Percentiles rank a stretch among this genome's conserved stretches.
Conservation (phyloP, 2,888 invertebrate species). For the Argyra leucocephala region DNA sequence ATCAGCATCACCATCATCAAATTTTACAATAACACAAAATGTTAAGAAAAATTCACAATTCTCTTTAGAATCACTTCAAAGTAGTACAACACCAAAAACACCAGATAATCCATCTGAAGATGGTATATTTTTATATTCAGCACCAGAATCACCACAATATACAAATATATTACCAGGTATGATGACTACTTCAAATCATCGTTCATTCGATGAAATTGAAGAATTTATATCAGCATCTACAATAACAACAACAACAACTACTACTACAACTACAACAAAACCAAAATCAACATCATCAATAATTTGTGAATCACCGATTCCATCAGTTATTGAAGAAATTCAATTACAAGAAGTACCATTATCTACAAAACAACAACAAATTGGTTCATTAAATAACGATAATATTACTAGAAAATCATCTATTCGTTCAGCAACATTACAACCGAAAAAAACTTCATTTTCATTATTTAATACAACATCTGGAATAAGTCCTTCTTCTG, state of each 20-base stretch:
- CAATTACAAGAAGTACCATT: neutral
- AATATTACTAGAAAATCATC: conserved; percentile 22
- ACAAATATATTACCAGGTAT: conserved; percentile 31
- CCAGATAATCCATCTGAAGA: conserved; percentile 40
- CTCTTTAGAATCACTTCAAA: conserved; percentile 40
- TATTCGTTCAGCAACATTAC: conserved; percentile 20
- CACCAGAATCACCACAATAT: conserved; percentile 37
- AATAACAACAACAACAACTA: conserved; percentile 24
- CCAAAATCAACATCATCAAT: neutral
- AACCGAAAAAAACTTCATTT: conserved; percentile 19
- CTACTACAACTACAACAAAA: neutral
- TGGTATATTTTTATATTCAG: conserved; percentile 39
- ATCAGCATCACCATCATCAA: conserved; percentile 15
- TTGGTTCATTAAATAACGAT: conserved; percentile 19
- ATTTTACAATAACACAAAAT: conserved; percentile 36
- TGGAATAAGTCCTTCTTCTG: neutral
- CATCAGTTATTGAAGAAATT: neutral
- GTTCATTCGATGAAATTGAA: conserved; percentile 18
- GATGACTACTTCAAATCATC: conserved; percentile 31
- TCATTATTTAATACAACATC: neutral
- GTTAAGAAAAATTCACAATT: conserved; percentile 39
- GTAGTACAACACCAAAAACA: conserved; percentile 38
- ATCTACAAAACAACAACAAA: conserved; percentile 20
- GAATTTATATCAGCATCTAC: conserved; percentile 22
- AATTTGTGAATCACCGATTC: conserved; percentile 37